Evolutionary conservation across 2,797 vertebrate genomes (phyloP), one percentile per base, ranked within the genome.

Genomic region (Anguilla pacifica): DNA sequence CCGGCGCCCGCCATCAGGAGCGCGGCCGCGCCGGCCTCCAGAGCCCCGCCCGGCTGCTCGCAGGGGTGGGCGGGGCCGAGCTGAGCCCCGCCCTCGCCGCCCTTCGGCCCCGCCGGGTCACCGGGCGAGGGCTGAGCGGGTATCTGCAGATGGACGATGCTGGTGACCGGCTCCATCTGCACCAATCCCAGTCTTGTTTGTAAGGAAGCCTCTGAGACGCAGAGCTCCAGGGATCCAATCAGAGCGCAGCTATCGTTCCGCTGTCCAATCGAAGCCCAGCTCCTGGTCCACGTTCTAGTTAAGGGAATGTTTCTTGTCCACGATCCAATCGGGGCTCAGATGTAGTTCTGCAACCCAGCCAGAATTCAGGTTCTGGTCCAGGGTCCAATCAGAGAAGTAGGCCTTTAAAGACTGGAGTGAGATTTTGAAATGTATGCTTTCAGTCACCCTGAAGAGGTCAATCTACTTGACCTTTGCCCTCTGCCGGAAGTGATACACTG

Each of bases 1-100:
- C 93, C 96, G 35, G 95, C 95, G 59, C 96, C 31, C 7, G 92
- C 92, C 90, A 94, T 72, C 88, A 96, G 91, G 17, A 95, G 59
- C 51, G 95, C 55, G 0, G 89, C 91, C 85, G 95, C 86, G 61
- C 90, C 93, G 79, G 92, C 39, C n/a, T 96, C 95, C 49, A 94
- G 59, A 11, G 3, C 25, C 1, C 85, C 84, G 91, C 94, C 92
- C 93, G 90, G 94, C 94, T 0, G 87, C 51, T 55, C 85, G 92
- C 39, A 85, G 2, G 88, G 87, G 89, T 0, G 90, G 86, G 25
- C 0, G 93, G 91, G 86, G 87, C 53, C 88, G 94, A 95, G 92
- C 87, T 90, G 88, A 86, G 91, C 22, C 74, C 57, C 25, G 86
- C 51, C 51, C 6, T 53, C 6, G 35, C 87, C 25, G 15, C 81